Evolutionary conservation across 2,797 vertebrate genomes (phyloP).

Genomic region (Corythornis leucogaster): DNA sequence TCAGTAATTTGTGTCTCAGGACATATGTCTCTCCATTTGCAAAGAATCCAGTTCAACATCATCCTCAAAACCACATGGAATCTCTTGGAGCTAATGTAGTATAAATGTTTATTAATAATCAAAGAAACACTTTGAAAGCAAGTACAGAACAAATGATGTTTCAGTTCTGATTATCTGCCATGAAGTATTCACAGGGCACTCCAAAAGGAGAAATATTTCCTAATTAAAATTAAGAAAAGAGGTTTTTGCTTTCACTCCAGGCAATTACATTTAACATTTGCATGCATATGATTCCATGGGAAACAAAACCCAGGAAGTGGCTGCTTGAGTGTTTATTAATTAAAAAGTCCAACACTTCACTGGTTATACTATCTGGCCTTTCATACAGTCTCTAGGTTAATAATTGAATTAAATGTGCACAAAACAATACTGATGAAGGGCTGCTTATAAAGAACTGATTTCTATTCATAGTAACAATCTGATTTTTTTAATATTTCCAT

Average conservation of each 20-base stretch:
- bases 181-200: constrained; percentile 10
- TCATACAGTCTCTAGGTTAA: constrained; percentile 36
- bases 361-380: constrained; percentile 14
- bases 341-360: constrained; percentile 40
- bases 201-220: constrained; percentile 49
- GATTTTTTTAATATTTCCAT: not conserved
- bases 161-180: constrained; percentile 22
- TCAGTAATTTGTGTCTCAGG: not conserved
- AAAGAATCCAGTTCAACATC: not conserved
- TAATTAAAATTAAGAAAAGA: constrained; percentile 45
- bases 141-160: constrained; percentile 5
- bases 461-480: not conserved
- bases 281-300: constrained; percentile 32
- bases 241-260: not conserved
- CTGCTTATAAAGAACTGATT: not conserved
- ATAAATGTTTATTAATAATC: constrained; percentile 12
- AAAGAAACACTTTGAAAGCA: not conserved
- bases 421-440: not conserved
- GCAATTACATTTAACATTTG: constrained; percentile 57
- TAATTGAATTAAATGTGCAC: constrained; percentile 42
- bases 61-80: not conserved
- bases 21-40: not conserved
- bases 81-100: not conserved
- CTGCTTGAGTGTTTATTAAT: constrained; percentile 31
- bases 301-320: constrained; percentile 47